phyloP scores from a whole-genome alignment of 2,888 invertebrate genomes.

The Villa cingulata region DNA sequence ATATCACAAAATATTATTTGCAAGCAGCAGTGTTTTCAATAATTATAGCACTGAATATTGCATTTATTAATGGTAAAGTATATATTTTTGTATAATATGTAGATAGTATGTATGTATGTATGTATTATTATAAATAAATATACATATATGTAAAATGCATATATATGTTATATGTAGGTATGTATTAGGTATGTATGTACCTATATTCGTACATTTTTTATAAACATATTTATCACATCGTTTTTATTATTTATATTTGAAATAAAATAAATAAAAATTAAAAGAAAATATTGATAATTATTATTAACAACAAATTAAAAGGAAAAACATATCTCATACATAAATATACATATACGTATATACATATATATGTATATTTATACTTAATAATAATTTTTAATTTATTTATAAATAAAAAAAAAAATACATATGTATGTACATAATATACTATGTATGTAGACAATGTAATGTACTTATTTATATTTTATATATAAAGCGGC shows the following conservation, averaged over 20 bases:
- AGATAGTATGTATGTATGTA: no score
- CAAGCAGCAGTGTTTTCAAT: neutral
- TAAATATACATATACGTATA: no score
- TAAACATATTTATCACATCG: no score
- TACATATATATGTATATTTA: no score
- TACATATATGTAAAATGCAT: neutral
- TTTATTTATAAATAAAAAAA: neutral
- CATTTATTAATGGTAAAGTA: conserved; percentile 10
- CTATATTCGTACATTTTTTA: neutral
- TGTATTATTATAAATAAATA: no score
- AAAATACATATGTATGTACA: no score
- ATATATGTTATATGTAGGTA: neutral
- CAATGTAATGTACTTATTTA: neutral
- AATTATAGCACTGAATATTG: conserved; percentile 1
- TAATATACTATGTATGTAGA: neutral
- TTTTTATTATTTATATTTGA: no score
- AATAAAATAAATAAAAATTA: no score
- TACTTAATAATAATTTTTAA: neutral
- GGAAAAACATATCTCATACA: no score
- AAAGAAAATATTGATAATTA: no score
- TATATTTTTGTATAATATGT: no score
- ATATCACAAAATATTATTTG: conserved; percentile 9
- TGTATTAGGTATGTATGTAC: neutral
- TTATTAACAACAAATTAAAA: no score
- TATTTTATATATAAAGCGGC: conserved; percentile 3